A percentile compares a stretch with the other conserved stretches of the same genome.
These are phyloP conservation scores for Elysia crispata DNA, from an alignment of 2,888 invertebrate genomes.

Conservation along the genomic window DNA sequence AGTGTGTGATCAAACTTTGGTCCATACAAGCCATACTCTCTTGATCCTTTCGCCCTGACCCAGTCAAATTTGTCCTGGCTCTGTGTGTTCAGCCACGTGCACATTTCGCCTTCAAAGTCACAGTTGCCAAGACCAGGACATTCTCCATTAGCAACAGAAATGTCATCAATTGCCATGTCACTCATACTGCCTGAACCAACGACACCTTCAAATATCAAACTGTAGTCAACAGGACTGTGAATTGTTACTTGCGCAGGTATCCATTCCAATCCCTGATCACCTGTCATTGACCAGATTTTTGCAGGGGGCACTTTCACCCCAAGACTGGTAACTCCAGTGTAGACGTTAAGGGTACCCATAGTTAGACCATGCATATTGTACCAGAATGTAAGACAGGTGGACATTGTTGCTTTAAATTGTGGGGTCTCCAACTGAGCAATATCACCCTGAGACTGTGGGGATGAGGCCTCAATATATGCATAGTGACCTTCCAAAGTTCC, in stretches of 20 bases:
- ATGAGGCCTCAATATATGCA: conserved; percentile 66
- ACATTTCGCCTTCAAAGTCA: conserved; percentile 73
- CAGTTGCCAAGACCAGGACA: conserved; percentile 69
- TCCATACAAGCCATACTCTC: conserved; percentile 56
- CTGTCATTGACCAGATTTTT: conserved; percentile 62
- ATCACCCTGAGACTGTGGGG: conserved; percentile 60
- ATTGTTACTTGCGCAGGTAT: conserved; percentile 64
- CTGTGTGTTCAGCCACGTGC: conserved; percentile 70
- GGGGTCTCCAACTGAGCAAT: conserved; percentile 68
- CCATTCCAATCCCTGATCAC: conserved; percentile 71
- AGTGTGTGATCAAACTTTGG: conserved; percentile 67
- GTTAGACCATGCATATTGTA: conserved; percentile 69
- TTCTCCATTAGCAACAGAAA: conserved; percentile 57
- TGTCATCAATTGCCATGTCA: conserved; percentile 75
- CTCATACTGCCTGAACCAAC: conserved; percentile 63
- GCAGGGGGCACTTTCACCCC: neutral
- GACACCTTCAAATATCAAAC: conserved; percentile 69
- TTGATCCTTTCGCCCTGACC: conserved; percentile 64
- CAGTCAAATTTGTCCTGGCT: conserved; percentile 75
- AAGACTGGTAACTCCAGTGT: conserved; percentile 21
- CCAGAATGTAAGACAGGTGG: conserved; percentile 72
- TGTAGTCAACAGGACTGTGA: conserved; percentile 48
- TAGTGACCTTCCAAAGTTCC: conserved; percentile 66
- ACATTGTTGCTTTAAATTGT: conserved; percentile 55
- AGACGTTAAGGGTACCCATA: conserved; percentile 58